Evolutionary conservation across 2,797 vertebrate genomes (phyloP).

Genomic region (Cuniculus paca): DNA sequence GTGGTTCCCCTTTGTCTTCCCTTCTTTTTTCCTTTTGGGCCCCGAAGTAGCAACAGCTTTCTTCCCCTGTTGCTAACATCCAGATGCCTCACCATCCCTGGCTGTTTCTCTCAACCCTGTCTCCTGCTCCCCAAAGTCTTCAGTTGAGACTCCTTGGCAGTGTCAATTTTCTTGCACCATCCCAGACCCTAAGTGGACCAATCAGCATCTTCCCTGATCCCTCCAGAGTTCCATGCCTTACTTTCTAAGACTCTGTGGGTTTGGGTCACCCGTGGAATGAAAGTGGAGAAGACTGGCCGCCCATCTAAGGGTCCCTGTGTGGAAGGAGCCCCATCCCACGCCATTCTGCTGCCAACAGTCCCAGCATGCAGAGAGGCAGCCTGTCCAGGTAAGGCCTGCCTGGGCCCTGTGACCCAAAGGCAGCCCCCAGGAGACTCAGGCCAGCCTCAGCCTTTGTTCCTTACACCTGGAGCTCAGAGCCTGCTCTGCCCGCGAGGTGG

Average conservation of each 20-base stretch:
- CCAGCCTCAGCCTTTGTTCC: slow-evolving; percentile 81
- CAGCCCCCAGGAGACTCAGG: neutral
- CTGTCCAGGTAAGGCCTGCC: neutral
- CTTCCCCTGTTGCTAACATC: neutral
- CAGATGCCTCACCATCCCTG: neutral
- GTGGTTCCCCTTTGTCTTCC: neutral
- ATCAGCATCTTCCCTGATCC: neutral
- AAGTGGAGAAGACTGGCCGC: neutral
- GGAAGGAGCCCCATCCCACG: neutral
- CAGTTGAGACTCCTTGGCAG: neutral
- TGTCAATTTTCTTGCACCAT: neutral
- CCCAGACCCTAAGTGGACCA: neutral
- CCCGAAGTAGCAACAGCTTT: neutral
- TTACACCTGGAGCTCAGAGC: slow-evolving; percentile 84
- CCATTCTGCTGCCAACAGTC: neutral
- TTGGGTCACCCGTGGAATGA: neutral
- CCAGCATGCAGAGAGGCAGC: neutral
- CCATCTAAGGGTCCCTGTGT: neutral
- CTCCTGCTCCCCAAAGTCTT: neutral
- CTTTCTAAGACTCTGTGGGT: neutral
- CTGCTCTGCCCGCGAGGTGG: slow-evolving; percentile 66
- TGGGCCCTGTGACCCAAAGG: neutral
- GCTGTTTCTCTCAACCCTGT: neutral
- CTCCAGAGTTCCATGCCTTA: neutral
- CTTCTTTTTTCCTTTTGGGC: neutral